A percentile compares a stretch with the other conserved stretches of the same genome.
Conservation (phyloP, 1,140 invertebrate genomes). For the Lepidurus couesii region DNA sequence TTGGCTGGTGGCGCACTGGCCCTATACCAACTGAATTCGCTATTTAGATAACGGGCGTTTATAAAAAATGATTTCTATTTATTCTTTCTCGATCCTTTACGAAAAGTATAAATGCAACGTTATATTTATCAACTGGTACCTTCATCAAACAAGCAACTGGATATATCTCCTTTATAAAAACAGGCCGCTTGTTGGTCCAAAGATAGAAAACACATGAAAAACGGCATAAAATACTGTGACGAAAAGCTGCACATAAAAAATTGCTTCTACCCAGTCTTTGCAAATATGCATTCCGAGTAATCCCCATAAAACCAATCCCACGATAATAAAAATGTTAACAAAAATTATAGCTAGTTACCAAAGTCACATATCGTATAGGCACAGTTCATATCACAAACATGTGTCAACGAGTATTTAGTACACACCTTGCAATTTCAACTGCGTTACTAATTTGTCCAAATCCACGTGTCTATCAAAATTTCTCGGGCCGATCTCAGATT, state of each 20-base stretch:
- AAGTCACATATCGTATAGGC: neutral
- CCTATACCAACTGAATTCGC: too few species aligned
- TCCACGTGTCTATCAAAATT: neutral
- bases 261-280: neutral
- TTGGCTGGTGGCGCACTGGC: too few species aligned
- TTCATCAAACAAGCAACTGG: neutral
- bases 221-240: neutral
- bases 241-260: neutral
- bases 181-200: neutral
- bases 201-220: neutral
- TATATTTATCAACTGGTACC: too few species aligned
- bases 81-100: too few species aligned
- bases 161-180: neutral
- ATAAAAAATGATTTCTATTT: too few species aligned
- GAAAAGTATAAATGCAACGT: too few species aligned
- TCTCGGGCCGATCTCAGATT: neutral
- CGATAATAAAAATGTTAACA: neutral
- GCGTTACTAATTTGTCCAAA: neutral
- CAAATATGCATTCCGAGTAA: neutral
- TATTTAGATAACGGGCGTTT: too few species aligned
- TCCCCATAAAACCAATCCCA: neutral
- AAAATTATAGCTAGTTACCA: neutral
- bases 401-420: neutral
- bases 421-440: neutral
- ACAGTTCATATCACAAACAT: neutral